Evolutionary conservation across 2,113 vertebrate genomes (phyloP), one percentile per base, ranked within the genome.

Genomic region (Urocolius indicus): DNA sequence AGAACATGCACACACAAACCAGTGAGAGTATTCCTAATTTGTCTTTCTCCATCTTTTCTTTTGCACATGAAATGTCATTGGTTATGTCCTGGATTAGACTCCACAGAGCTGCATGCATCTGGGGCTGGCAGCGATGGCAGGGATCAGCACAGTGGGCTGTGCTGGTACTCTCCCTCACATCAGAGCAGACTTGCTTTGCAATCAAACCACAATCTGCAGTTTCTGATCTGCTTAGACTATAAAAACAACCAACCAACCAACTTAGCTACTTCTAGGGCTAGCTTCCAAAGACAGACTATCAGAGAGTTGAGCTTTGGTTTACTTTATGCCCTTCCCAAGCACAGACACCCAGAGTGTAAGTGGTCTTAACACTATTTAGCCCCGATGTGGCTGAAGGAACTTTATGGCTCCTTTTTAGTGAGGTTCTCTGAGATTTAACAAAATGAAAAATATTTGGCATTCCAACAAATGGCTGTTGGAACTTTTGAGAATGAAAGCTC

Each of bases 81-180:
- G 71, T 63, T 89, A n/a, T 54, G 74, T 36, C 2, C 12, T 57
- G 65, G 75, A 34, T 65, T 19, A 29, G 54, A 30, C 20, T 46
- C 19, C 24, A 10, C 0, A 3, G 49, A 41, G 54, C 75, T 57
- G 24, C 0, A 0, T 3, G 24, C 3, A 2, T n/a, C 71, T 61
- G 0, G 0, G 21, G 49, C 13, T 86, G 67, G 82, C 72, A 62
- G 36, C 0, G 13, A 30, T 9, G 27, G 34, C 90, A 87, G 27
- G 57, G 55, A 17, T 41, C 7, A 3, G 30, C 22, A 0, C 0
- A 0, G 22, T 43, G 51, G 55, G 68, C 30, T 48, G 16, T 26
- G 62, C 68, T 74, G 73, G 23, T 7, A 20, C 20, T 61, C 6
- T 10, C 62, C 71, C 41, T 65, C 27, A 10, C n/a, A 32, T 38